A percentile compares a stretch with the other conserved stretches of the same genome.
phyloP scores from a whole-genome alignment of 2,888 invertebrate genomes.

The Troglohyphantes excavatus region DNA sequence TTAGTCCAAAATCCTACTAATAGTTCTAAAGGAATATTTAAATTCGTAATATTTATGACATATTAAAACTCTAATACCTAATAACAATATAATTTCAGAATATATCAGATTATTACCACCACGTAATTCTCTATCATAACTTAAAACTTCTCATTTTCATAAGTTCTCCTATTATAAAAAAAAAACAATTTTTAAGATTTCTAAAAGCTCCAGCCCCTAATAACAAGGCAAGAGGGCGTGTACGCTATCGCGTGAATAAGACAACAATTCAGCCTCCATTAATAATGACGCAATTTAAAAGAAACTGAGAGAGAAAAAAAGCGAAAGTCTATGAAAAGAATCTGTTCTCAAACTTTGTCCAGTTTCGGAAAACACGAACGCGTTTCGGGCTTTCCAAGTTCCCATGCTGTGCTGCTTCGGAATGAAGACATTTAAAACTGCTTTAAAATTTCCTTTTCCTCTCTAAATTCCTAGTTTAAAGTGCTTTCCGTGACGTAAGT shows the following conservation, averaged over 20 bases:
- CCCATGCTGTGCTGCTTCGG: not conserved
- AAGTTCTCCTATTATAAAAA: not conserved
- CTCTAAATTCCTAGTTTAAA: conserved; percentile 51
- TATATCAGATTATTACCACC: not conserved
- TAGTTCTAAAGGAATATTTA: too few species aligned
- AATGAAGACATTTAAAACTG: conserved; percentile 35
- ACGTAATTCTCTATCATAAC: not conserved
- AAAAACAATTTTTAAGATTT: not conserved
- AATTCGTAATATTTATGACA: too few species aligned
- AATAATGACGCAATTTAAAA: conserved; percentile 50
- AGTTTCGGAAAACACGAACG: conserved; percentile 23
- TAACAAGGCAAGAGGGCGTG: not conserved
- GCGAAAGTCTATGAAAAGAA: conserved; percentile 13
- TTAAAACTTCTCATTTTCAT: not conserved
- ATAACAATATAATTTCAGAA: not conserved
- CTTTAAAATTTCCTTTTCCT: conserved; percentile 30
- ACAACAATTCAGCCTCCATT: conserved; percentile 41
- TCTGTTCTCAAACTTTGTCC: conserved; percentile 24
- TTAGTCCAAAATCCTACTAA: too few species aligned
- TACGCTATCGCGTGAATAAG: conserved; percentile 25
- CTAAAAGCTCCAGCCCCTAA: not conserved
- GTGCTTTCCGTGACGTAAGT: conserved; percentile 46
- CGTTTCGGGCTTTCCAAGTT: conserved; percentile 12
- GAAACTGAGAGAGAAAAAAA: conserved; percentile 6
- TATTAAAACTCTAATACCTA: not conserved